Percentiles rank a stretch among this genome's conserved stretches.
These are phyloP conservation scores for Phataginus tetradactyla DNA, from an alignment of 2,797 vertebrate genomes.

Conservation along the genomic window DNA sequence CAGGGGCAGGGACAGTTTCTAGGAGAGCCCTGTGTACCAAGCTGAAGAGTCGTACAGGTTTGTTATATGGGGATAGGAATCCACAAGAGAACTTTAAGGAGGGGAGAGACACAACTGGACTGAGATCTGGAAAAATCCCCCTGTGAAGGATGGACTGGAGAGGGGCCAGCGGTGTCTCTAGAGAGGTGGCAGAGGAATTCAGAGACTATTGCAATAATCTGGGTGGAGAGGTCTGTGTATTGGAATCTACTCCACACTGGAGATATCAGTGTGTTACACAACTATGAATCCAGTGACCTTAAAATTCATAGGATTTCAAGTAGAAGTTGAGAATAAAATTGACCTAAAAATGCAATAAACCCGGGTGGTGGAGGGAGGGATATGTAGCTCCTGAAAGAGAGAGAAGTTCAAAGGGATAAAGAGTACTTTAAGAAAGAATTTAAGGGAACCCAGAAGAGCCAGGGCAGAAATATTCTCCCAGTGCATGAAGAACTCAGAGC, in stretches of 20 bases:
- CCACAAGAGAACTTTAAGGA: background rate
- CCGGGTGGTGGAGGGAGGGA: background rate
- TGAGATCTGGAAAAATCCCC: background rate
- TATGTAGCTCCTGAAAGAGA: background rate
- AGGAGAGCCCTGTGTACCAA: background rate
- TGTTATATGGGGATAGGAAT: background rate
- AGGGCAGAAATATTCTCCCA: background rate
- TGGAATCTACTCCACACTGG: background rate
- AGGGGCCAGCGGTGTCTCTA: background rate
- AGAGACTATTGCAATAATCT: rapidly evolving
- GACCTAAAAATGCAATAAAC: background rate
- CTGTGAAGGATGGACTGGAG: background rate
- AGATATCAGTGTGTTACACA: background rate
- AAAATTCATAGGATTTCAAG: background rate
- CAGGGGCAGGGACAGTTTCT: rapidly evolving
- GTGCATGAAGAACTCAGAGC: background rate
- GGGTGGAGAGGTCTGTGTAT: too few species aligned
- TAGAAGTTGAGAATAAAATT: background rate
- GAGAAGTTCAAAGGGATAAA: background rate
- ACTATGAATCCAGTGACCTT: background rate
- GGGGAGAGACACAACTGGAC: background rate
- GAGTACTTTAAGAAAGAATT: background rate
- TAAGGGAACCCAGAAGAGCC: background rate
- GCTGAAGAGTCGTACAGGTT: background rate
- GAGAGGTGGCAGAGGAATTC: background rate